These are phyloP conservation scores for Notodonta ziczac DNA, from an alignment of 2,888 invertebrate genomes.

Conservation along the genomic window DNA sequence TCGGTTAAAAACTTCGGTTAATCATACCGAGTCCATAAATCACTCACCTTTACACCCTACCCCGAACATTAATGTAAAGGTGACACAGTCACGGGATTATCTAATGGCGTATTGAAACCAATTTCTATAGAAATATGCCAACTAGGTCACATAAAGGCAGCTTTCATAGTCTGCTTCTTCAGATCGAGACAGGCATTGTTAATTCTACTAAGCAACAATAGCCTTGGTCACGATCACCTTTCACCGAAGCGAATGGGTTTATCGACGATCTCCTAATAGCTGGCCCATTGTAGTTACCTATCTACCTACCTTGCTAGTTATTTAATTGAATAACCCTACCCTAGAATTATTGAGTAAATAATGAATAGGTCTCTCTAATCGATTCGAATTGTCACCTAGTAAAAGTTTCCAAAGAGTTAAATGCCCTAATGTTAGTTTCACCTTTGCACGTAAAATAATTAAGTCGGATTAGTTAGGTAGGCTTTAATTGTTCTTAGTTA, in stretches of 20 bases:
- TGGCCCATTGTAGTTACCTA: constrained; percentile 23
- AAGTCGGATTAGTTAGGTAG: neutral
- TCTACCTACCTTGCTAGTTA: constrained; percentile 9
- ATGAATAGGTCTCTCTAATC: constrained; percentile 13
- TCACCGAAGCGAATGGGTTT: constrained; percentile 58
- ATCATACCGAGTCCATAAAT: constrained; percentile 6
- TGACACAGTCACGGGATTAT: constrained; percentile 10
- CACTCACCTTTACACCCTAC: constrained; percentile 2
- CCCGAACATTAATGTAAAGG: constrained; percentile 8
- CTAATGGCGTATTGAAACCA: constrained; percentile 12
- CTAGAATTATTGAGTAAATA: neutral
- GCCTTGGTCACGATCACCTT: constrained; percentile 60
- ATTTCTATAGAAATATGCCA: constrained; percentile 22
- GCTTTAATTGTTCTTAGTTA: neutral
- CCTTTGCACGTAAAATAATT: neutral
- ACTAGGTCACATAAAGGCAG: constrained; percentile 27
- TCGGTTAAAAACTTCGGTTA: constrained; percentile 1
- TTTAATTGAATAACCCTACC: constrained; percentile 18
- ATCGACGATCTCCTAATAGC: constrained; percentile 46
- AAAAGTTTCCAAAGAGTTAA: neutral
- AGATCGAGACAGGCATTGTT: constrained; percentile 32
- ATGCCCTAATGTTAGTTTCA: neutral
- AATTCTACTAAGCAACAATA: constrained; percentile 49
- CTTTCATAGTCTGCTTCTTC: constrained; percentile 28
- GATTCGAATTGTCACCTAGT: constrained; percentile 14